A percentile compares a stretch with the other conserved stretches of the same genome.
These are phyloP conservation scores for Ctenosaura bakeri DNA, from an alignment of 2,797 vertebrate species.

Conservation along the genomic window DNA sequence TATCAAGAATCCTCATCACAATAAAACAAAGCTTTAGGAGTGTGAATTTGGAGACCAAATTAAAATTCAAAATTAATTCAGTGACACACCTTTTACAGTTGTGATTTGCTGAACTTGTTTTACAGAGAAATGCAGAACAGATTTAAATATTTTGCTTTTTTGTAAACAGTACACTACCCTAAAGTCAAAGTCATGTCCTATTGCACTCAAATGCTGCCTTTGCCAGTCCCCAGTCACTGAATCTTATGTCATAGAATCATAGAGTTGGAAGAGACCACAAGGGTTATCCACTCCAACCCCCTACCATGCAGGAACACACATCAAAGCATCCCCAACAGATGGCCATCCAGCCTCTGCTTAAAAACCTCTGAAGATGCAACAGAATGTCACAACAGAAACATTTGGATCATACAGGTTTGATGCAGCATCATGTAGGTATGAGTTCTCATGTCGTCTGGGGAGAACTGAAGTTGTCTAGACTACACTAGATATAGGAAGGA, in stretches of 20 bases:
- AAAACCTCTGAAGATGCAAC: no score
- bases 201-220: neutral
- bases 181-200: neutral
- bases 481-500: neutral
- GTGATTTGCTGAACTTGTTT: slow-evolving; percentile 18
- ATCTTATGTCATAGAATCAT: no score
- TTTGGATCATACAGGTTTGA: no score
- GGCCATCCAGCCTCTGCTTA: no score
- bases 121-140: slow-evolving; percentile 37
- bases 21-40: neutral
- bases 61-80: slow-evolving; percentile 29
- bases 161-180: slow-evolving; percentile 14
- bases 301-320: no score
- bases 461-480: neutral
- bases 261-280: no score
- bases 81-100: neutral
- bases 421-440: no score
- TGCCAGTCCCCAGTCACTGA: neutral
- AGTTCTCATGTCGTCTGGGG: neutral
- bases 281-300: no score
- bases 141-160: neutral
- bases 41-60: neutral
- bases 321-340: no score
- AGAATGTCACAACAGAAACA: no score
- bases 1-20: neutral